Evolutionary conservation across 64 coral and sea anemone species (phyloP), one percentile per base, ranked within the genome.

Genomic region (Stichodactyla helianthus): DNA sequence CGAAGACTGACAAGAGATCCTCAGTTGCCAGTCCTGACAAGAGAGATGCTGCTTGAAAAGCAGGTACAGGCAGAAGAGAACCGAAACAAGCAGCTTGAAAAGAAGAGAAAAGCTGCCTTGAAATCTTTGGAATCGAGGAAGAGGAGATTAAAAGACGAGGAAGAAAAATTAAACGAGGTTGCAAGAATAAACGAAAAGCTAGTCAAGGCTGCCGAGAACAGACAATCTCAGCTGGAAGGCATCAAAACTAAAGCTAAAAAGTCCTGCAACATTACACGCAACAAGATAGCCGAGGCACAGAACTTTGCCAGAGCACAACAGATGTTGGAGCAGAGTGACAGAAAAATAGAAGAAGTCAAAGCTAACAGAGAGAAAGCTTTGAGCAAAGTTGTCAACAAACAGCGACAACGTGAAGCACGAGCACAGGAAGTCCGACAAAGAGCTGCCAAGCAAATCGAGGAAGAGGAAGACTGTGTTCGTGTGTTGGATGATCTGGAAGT

Each of bases 11-110:
- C 71, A 28, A 77, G 71, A 25, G 71, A 77, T 25, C 71, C 71
- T 1, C 18, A 77, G 11, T 44, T 77, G n/a, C 71, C 71, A 2
- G 71, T 77, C 31, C 71, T 77, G 6, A 77, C 71, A 77, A 77
- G 31, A 44, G 71, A 77, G 71, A 77, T 77, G 71, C 71, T 77
- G n/a, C 71, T 77, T 27, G 22, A 77, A 20, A 77, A 77, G 31
- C 71, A 77, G 31, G 23, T 20, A 23, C 22, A 77, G 71, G 71
- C 71, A 77, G 71, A 77, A 60, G 9, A 60, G 58, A 60, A 60
- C 58, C 13, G 58, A 60, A 60, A 60, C 58, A 14, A 14, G 58
- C 58, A 60, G 12, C 58, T 60, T 12, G 58, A 60, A 60, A 60
- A 11, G 58, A 60, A 60, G 17, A 60, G 58, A 14, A 60, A 60